Evolutionary conservation across 2,888 invertebrate genomes (phyloP).

Genomic region (Eumacrocentrus americanus): DNA sequence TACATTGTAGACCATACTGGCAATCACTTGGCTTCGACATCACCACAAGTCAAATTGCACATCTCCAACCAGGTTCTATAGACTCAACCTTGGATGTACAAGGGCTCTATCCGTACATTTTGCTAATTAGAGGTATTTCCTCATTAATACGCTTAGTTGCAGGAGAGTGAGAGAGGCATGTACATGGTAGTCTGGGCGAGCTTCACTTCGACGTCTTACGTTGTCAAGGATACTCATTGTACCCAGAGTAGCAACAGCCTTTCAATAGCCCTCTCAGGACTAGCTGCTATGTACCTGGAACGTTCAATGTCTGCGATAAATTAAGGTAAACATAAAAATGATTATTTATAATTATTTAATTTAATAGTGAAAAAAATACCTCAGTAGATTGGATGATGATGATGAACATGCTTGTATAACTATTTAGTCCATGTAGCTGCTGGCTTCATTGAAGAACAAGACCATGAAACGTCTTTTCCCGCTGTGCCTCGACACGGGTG

Average conservation of each 20-base stretch:
- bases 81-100: not conserved
- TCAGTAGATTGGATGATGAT: no score
- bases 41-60: not conserved
- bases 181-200: constrained; percentile 19
- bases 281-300: constrained; percentile 9
- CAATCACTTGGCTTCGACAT: not conserved
- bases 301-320: not conserved
- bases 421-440: no score
- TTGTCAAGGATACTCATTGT: constrained; percentile 1
- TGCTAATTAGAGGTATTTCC: constrained; percentile 34
- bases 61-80: not conserved
- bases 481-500: constrained; percentile 18
- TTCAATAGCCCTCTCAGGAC: constrained; percentile 21
- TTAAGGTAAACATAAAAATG: not conserved
- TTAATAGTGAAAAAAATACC: not conserved
- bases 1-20: not conserved
- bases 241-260: constrained; percentile 9
- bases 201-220: constrained; percentile 1
- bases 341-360: not conserved
- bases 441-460: constrained; percentile 14
- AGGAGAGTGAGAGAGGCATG: constrained; percentile 12
- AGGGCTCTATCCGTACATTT: constrained; percentile 2
- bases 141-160: constrained; percentile 31
- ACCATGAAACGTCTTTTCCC: constrained; percentile 20
- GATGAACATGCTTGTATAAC: no score